Evolutionary conservation across 1,140 invertebrate genomes (phyloP), one percentile per base, ranked within the genome.

Genomic region (fruit fly (Drosophila melanogaster)): DNA sequence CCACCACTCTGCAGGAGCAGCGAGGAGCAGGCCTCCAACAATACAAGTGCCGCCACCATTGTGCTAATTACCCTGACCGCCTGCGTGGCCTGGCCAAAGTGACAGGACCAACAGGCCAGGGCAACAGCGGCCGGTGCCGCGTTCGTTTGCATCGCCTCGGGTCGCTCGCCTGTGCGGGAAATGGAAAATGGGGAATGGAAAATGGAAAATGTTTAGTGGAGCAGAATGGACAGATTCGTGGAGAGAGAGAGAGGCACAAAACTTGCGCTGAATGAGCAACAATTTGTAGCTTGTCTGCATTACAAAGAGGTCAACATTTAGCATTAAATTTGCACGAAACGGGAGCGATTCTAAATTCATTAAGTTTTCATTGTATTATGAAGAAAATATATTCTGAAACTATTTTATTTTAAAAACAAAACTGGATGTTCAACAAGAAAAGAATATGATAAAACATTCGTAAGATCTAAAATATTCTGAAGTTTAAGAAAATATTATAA

Each of bases 91-190:
- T 77, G 70, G 51, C 60, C 77, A 64, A 73, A 81, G 69, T 76
- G 86, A 51, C 83, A 86, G 69, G 80, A 66, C 87, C 85, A 76
- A 41, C 71, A 76, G 79, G 90, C 85, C 58, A 83, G 33, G 22
- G 70, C 83, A 24, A 77, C 84, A 30, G 90, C 90, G 58, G 90
- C 79, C 38, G 84, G 84, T 26, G 90, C 90, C 64, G 80, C 90
- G 73, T 91, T 92, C 70, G 91, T 92, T 81, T 92, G 91, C 91
- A 92, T 92, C 24, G 91, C 91, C 60, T 92, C 91, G 53, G 91
- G 91, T 61, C 91, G 90, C 70, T 92, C 91, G 65, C 91, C 91
- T 92, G 81, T 66, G 30, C 17, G 77, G 73, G 59, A 77, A 72
- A 73, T 65, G 58, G 60, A 15, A 72, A 49, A 49, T 17, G 47